These are phyloP conservation scores for Vesta saturnalis DNA, from an alignment of 2,888 invertebrate species.

Conservation along the genomic window DNA sequence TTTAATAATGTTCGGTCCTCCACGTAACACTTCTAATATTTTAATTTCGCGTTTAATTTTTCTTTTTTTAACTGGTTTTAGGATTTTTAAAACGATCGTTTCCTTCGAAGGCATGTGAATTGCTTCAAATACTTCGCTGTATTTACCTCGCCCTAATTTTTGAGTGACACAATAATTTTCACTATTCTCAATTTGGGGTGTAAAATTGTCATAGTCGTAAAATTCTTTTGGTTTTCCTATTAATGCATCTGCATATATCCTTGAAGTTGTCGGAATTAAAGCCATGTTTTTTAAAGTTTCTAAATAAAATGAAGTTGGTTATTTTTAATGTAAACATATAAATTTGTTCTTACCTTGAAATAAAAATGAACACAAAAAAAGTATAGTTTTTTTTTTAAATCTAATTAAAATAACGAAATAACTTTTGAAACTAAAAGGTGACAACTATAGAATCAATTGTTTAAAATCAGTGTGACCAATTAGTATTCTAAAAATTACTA, in stretches of 20 bases:
- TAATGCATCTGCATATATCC: conserved; percentile 57
- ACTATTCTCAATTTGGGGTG: conserved; percentile 52
- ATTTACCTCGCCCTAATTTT: conserved; percentile 61
- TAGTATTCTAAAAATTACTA: neutral
- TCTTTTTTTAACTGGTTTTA: conserved; percentile 59
- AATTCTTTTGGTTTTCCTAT: conserved; percentile 53
- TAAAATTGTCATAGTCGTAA: conserved; percentile 58
- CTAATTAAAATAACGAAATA: no score
- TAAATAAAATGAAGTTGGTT: neutral
- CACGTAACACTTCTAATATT: conserved; percentile 58
- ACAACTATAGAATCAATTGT: neutral
- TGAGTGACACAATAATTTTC: conserved; percentile 55
- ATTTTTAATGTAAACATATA: neutral
- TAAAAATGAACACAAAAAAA: neutral
- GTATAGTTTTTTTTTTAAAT: no score
- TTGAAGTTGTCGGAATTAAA: conserved; percentile 50
- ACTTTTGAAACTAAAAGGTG: no score
- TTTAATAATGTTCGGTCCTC: conserved; percentile 57
- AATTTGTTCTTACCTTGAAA: neutral
- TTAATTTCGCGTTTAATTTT: conserved; percentile 61
- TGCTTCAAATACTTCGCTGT: conserved; percentile 60
- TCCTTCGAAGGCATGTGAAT: conserved; percentile 53
- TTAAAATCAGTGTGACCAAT: neutral
- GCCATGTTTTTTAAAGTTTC: no score
- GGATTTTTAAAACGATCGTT: conserved; percentile 57